Evolutionary conservation across 2,113 vertebrate genomes (phyloP), one percentile per base, ranked within the genome.

Genomic region (Centropristis striata): DNA sequence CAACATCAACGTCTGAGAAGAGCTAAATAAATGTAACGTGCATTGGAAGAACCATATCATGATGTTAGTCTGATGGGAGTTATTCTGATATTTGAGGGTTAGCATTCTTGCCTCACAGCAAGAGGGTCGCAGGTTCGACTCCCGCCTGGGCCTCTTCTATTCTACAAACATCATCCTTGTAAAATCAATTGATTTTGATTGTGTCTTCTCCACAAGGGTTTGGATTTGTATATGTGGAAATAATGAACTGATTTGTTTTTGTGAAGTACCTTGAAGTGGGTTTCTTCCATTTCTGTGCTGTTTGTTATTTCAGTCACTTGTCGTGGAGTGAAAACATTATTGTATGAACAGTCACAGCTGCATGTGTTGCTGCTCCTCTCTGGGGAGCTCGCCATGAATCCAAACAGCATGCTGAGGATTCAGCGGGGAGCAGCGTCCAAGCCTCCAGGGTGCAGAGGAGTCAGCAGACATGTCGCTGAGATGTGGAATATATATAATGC

Each of bases 381-480:
- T 20, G 42, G 42, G 27, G 63, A 55, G 59, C 39, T 49, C 8
- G 2, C 44, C 8, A 23, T 69, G 53, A 5, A 76, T 67, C 61
- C 44, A 54, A 51, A 75, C 28, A 59, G 27, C 50, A 18, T 41
- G 68, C 20, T 13, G 1, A 12, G 53, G 66, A 61, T 51, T 66
- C 75, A 75, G 65, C n/a, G 0, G 57, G 71, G 49, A 68, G 80
- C 2, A 0, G 2, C 25, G 7, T 47, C 71, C 42, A 8, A 32
- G 27, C 44, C 66, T 46, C 41, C 50, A 49, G 66, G 60, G 36
- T 41, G 12, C 69, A 32, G 55, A 82, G 44, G 28, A 60, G 66
- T 70, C 74, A 63, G 46, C 75, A 67, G 66, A 54, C 68, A 37
- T 75, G 68, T 79, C 14, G 16, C 54, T n/a, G 61, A 73, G 55